Conservation (phyloP, 1,140 invertebrate genomes). For the Trichomalopsis sarcophagae region DNA sequence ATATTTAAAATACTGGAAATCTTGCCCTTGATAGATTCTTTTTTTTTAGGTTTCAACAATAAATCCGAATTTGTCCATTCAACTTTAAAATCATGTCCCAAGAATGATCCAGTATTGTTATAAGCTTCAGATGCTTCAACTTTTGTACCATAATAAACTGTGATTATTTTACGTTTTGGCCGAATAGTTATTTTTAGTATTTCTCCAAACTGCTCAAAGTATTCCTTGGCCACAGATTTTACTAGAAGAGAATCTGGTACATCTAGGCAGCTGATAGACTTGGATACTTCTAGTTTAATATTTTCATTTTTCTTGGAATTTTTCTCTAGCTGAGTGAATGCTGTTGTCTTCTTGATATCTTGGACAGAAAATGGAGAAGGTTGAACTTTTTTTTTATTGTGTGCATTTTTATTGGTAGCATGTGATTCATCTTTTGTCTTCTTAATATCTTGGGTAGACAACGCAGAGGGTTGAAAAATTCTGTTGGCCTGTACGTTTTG, state of each 20-base stretch:
- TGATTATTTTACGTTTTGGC: constrained; percentile 77
- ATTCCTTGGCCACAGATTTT: constrained; percentile 77
- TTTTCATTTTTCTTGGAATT: constrained; percentile 59
- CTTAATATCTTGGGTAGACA: constrained; percentile 47
- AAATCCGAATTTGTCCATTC: constrained; percentile 71
- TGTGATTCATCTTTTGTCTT: neutral
- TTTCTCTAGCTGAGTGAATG: constrained; percentile 59
- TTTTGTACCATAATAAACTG: constrained; percentile 78
- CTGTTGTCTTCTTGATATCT: constrained; percentile 55
- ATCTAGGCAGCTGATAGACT: constrained; percentile 75
- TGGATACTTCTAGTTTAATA: constrained; percentile 34
- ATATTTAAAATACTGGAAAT: constrained; percentile 60
- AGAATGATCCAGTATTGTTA: constrained; percentile 76
- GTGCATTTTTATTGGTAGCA: neutral
- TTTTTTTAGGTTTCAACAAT: constrained; percentile 60
- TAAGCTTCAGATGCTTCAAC: constrained; percentile 77
- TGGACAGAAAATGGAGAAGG: constrained; percentile 48
- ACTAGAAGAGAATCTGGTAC: constrained; percentile 80
- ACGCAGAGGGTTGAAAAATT: constrained; percentile 48
- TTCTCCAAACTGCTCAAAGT: constrained; percentile 80
- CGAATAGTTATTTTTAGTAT: constrained; percentile 78
- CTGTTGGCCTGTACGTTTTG: constrained; percentile 36
- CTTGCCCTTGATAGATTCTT: constrained; percentile 58
- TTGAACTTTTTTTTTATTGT: neutral
- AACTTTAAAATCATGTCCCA: constrained; percentile 79